A percentile compares a stretch with the other conserved stretches of the same genome.
Evolutionary conservation across 2,797 vertebrate species (phyloP).

Genomic region (Lithobates pipiens): DNA sequence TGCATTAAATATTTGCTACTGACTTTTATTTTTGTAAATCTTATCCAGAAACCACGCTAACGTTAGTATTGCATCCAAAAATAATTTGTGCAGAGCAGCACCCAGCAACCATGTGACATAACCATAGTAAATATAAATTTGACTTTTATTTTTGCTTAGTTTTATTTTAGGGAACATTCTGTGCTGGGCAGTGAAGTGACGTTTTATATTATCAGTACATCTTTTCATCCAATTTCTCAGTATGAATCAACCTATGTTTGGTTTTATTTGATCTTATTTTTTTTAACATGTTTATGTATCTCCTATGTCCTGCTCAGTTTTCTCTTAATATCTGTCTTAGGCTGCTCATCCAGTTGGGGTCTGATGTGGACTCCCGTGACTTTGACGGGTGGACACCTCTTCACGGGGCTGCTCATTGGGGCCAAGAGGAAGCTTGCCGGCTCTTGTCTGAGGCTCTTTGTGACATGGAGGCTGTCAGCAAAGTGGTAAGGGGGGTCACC

Average conservation of each 20-base stretch:
- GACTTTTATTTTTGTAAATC: no score
- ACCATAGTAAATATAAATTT: no score
- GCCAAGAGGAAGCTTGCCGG: conserved; percentile 82
- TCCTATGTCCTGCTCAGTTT: not conserved
- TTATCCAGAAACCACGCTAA: no score
- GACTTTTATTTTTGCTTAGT: no score
- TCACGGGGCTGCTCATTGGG: conserved; percentile 86
- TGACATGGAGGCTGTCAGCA: conserved; percentile 82
- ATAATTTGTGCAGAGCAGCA: no score
- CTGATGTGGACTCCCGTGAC: conserved; percentile 81
- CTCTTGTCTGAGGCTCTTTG: conserved; percentile 83
- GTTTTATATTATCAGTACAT: not conserved
- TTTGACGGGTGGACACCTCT: conserved; percentile 83
- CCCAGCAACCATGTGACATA: no score
- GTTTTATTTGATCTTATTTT: not conserved
- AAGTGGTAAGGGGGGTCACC: conserved; percentile 76
- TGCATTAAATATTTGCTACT: no score
- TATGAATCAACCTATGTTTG: not conserved
- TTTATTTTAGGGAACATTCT: no score
- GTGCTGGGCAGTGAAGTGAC: no score
- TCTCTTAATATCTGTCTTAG: conserved; percentile 50
- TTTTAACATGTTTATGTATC: not conserved
- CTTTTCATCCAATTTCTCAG: not conserved
- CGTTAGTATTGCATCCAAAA: no score
- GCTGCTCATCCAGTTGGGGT: conserved; percentile 75